Conservation (phyloP, 2,888 invertebrate species). For the Latheticus oryzae region DNA sequence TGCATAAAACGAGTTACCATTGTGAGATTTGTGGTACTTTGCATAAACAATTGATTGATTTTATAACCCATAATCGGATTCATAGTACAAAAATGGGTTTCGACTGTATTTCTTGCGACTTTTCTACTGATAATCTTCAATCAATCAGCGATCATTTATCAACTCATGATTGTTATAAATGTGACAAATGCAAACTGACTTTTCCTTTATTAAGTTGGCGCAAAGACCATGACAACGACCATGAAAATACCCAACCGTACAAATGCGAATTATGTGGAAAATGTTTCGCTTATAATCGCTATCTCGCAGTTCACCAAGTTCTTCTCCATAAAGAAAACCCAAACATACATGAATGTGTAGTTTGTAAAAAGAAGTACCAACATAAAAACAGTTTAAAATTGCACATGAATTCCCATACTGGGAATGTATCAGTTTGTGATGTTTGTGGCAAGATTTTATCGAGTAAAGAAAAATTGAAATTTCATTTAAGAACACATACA, state of each 20-base stretch:
- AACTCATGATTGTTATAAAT: constrained; percentile 65
- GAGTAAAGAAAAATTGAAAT: constrained; percentile 68
- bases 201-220: constrained; percentile 70
- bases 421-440: constrained; percentile 69
- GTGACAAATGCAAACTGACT: constrained; percentile 69
- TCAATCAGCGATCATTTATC: constrained; percentile 61
- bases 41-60: constrained; percentile 62
- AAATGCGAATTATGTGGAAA: constrained; percentile 70
- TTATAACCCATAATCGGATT: constrained; percentile 59
- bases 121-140: constrained; percentile 56
- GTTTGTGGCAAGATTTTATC: constrained; percentile 71
- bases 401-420: constrained; percentile 67
- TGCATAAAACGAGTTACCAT: constrained; percentile 59
- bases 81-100: constrained; percentile 58
- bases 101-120: constrained; percentile 62
- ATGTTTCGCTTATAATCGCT: constrained; percentile 65
- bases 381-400: constrained; percentile 63
- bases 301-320: constrained; percentile 62
- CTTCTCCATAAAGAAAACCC: constrained; percentile 60
- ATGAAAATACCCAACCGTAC: constrained; percentile 69
- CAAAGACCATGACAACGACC: constrained; percentile 71
- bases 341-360: constrained; percentile 61
- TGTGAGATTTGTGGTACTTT: constrained; percentile 61
- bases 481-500: constrained; percentile 61
- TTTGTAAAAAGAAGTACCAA: constrained; percentile 64